phyloP scores from a whole-genome alignment of 2,113 vertebrate genomes.

The Otocyon megalotis region DNA sequence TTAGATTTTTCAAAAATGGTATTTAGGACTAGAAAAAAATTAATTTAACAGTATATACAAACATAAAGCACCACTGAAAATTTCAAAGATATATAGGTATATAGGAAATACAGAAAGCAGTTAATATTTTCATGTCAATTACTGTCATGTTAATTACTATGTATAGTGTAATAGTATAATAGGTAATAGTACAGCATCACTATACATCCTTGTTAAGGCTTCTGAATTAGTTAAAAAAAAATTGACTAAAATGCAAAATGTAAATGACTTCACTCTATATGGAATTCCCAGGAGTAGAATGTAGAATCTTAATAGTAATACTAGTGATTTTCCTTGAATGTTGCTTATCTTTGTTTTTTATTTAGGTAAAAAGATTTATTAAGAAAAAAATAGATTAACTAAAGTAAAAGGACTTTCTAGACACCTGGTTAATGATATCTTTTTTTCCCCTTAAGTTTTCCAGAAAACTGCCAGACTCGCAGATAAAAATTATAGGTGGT shows the following conservation, averaged over 20 bases:
- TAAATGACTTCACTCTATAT: not conserved
- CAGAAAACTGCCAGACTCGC: not conserved
- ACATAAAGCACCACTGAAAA: not conserved
- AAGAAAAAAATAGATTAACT: not conserved
- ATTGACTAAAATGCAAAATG: not conserved
- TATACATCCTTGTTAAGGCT: not conserved
- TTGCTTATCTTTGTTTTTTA: not conserved
- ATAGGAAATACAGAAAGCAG: not conserved
- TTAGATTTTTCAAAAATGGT: not conserved
- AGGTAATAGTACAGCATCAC: not conserved
- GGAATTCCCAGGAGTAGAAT: not conserved
- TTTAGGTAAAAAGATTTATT: not conserved
- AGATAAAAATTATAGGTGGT: not conserved
- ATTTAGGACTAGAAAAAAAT: not conserved
- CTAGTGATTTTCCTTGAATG: not conserved
- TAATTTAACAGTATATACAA: not conserved
- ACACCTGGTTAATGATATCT: not conserved
- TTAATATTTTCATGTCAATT: constrained; percentile 24
- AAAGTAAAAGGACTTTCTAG: not conserved
- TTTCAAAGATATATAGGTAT: not conserved
- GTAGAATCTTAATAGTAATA: not conserved
- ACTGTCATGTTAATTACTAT: not conserved
- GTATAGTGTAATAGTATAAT: not conserved
- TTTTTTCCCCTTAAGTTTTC: not conserved
- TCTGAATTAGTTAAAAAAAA: constrained; percentile 15